phyloP scores from a whole-genome alignment of 2,113 vertebrate species.

The Brienomyrus longianalis region DNA sequence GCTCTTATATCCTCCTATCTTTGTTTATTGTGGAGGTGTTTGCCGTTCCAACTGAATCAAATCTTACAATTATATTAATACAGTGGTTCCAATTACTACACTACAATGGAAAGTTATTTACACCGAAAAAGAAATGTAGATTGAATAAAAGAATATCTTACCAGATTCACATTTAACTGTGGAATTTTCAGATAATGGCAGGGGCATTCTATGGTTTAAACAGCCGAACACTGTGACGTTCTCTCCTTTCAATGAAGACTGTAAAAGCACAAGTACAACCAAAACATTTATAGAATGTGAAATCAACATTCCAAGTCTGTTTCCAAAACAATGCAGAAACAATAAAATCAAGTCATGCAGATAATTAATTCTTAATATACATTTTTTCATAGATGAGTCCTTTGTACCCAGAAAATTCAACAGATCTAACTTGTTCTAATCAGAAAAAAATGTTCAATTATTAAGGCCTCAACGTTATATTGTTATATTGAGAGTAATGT shows the following conservation, averaged over 20 bases:
- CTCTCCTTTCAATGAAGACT: constrained; percentile 79
- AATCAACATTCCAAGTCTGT: neutral
- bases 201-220: constrained; percentile 85
- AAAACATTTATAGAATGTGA: constrained; percentile 28
- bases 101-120: neutral
- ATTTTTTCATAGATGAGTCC: neutral
- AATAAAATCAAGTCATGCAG: neutral
- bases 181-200: constrained; percentile 71
- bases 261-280: constrained; percentile 28
- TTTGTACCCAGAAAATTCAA: neutral
- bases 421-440: neutral
- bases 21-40: neutral
- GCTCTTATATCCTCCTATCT: neutral
- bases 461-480: constrained; percentile 25
- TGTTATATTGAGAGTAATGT: constrained; percentile 21
- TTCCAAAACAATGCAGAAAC: neutral
- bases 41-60: neutral
- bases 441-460: constrained; percentile 11
- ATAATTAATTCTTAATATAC: neutral
- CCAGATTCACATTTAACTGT: constrained; percentile 82
- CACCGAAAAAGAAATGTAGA: neutral
- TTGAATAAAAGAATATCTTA: constrained; percentile 38
- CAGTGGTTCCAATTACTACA: neutral
- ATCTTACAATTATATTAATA: neutral
- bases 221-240: constrained; percentile 91